Evolutionary conservation across 2,888 invertebrate species (phyloP).

Genomic region (Lepidochitona cinerea): DNA sequence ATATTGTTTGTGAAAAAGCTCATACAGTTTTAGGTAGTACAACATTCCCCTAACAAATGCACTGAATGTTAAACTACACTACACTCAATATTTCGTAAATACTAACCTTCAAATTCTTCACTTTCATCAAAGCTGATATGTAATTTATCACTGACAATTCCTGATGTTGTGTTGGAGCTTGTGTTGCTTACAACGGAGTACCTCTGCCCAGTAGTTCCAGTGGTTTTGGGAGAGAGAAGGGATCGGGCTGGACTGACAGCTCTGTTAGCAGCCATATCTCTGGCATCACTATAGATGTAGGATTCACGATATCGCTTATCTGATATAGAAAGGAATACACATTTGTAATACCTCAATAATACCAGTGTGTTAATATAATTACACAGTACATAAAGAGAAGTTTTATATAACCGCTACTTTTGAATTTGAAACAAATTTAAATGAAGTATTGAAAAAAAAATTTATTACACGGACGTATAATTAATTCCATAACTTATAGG

Average conservation of each 20-base stretch:
- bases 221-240: conserved; percentile 47
- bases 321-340: conserved; percentile 57
- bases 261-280: conserved; percentile 63
- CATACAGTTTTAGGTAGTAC: too few species aligned
- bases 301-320: conserved; percentile 80
- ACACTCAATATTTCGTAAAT: background rate
- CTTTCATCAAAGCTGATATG: conserved; percentile 92
- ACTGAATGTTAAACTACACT: too few species aligned
- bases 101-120: conserved; percentile 60
- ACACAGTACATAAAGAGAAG: too few species aligned
- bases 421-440: too few species aligned
- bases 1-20: too few species aligned
- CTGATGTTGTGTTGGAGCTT: conserved; percentile 97
- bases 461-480: too few species aligned
- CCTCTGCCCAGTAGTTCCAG: conserved; percentile 69
- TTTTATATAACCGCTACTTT: too few species aligned
- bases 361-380: too few species aligned
- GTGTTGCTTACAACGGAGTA: conserved; percentile 93
- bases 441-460: too few species aligned
- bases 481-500: too few species aligned
- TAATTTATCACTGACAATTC: conserved; percentile 95
- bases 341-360: too few species aligned
- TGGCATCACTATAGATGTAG: conserved; percentile 77
- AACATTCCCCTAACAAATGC: too few species aligned
- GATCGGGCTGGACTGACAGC: conserved; percentile 43